phyloP scores from a whole-genome alignment of 2,888 invertebrate species.

The Ichneumon xanthorius region DNA sequence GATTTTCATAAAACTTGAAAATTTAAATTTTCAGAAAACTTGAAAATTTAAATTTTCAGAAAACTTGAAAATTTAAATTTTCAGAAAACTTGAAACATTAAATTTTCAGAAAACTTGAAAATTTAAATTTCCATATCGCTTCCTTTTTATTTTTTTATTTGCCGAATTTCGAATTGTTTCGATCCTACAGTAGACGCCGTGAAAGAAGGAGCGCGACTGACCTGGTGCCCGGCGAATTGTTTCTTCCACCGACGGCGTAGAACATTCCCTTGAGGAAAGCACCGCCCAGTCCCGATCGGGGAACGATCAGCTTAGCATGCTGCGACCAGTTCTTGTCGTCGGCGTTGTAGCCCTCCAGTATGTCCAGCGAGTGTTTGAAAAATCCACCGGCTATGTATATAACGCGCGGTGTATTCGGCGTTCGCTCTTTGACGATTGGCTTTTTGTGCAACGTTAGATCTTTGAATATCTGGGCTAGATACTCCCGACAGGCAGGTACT shows the following conservation, averaged over 20 bases:
- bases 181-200: background rate
- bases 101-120: too few species aligned
- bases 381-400: slow-evolving; percentile 97
- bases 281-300: slow-evolving; percentile 94
- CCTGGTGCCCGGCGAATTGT: slow-evolving; percentile 94
- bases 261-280: slow-evolving; percentile 95
- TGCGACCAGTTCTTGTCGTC: slow-evolving; percentile 94
- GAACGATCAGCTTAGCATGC: slow-evolving; percentile 93
- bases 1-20: too few species aligned
- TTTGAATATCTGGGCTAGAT: slow-evolving; percentile 95
- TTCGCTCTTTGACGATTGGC: slow-evolving; percentile 93
- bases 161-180: too few species aligned
- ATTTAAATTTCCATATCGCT: too few species aligned
- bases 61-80: too few species aligned
- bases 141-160: background rate
- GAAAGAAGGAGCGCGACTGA: slow-evolving; percentile 60
- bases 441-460: slow-evolving; percentile 96
- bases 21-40: too few species aligned
- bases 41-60: too few species aligned
- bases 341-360: slow-evolving; percentile 95
- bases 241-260: slow-evolving; percentile 96
- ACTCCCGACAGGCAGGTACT: slow-evolving; percentile 95
- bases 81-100: too few species aligned
- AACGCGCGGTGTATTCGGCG: slow-evolving; percentile 95
- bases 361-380: slow-evolving; percentile 93